phyloP scores from a whole-genome alignment of 2,113 vertebrate species.

The Pelmatolapia mariae region DNA sequence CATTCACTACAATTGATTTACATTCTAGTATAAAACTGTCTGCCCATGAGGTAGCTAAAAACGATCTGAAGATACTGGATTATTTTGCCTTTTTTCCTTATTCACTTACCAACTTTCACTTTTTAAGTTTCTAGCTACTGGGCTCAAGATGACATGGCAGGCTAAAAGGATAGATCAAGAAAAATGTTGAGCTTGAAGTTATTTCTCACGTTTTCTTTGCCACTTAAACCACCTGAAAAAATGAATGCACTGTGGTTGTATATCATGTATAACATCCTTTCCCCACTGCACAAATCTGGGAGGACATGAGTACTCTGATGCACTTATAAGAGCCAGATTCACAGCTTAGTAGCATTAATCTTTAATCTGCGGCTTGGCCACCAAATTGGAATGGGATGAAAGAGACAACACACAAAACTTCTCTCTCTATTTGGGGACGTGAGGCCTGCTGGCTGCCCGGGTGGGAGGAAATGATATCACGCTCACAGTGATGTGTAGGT shows the following conservation, averaged over 20 bases:
- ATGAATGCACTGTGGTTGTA: neutral
- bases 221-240: neutral
- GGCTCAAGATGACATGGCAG: neutral
- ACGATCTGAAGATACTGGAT: neutral
- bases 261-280: neutral
- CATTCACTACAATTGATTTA: neutral
- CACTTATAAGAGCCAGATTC: neutral
- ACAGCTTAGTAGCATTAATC: neutral
- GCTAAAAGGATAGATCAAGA: neutral
- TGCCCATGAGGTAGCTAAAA: neutral
- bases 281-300: neutral
- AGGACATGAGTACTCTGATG: neutral
- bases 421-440: neutral
- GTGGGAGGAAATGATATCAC: slow-evolving; percentile 14
- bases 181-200: neutral
- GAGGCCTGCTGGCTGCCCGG: neutral
- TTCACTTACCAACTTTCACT: neutral
- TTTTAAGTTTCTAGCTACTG: neutral
- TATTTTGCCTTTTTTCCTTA: neutral
- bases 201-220: neutral
- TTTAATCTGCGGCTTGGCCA: neutral
- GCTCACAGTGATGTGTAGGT: neutral
- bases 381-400: neutral
- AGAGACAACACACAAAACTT: neutral
- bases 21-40: neutral